Evolutionary conservation across 2,797 vertebrate genomes (phyloP), one percentile per base, ranked within the genome.

Genomic region (Chloroceryle inda): DNA sequence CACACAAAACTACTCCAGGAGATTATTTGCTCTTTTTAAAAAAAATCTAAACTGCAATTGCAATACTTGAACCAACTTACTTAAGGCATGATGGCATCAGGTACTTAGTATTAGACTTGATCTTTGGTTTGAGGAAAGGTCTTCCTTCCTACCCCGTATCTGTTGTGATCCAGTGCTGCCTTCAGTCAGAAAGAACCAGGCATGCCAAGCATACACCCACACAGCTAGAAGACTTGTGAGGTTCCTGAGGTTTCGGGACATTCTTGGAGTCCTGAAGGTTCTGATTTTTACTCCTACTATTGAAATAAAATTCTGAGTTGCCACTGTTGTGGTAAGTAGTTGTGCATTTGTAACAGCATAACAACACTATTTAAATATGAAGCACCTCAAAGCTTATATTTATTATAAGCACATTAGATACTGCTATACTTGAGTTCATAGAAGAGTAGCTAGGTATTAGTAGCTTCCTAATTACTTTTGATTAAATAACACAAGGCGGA

Each of bases 161-260:
- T 62, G 19, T 24, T 15, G 9, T 7, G 8, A 29, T 26, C 31
- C 19, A 6, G 7, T 17, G 16, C 24, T 86, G 23, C 44, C 44
- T 26, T 55, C 37, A 31, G 37, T n/a, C 53, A 53, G 44, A 59
- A 26, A 15, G 23, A 53, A 73, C 13, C 38, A 47, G 50, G 24
- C 26, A 50, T 23, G 38, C 27, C 42, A 66, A 62, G 15, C 31
- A 27, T 10, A 76, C 0, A 1, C 10, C 9, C 0, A 0, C n/a
- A 52, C 13, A 76, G 6, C 14, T 42, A 71, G 23, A 16, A 83
- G 26, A 58, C 24, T 19, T 52, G 3, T 29, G 29, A 68, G 29
- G 29, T 64, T 73, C 40, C 8, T 44, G 42, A 20, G 42, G 42
- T 44, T 44, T 45, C 33, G 26, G 12, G 7, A 13, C 15, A 13